Base-by-base conservation (phyloP, 2,797 vertebrate species). In the Bradypodion ventrale region DNA sequence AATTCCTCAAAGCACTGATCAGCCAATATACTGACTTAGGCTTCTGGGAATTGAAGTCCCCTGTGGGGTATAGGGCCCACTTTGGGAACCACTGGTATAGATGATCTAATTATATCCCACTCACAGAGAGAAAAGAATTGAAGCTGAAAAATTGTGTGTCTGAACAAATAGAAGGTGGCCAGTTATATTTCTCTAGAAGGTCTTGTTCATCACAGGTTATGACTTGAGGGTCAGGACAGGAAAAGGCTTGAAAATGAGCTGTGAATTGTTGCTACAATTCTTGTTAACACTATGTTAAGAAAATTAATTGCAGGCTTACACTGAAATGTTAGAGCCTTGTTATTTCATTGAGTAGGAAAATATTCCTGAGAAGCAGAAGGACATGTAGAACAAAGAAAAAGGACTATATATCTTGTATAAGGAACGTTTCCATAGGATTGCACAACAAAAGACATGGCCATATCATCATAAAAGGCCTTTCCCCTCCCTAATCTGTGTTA, bases 211-310 rank as follows among this genome's bases (percentile, higher is more conserved):
- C 16, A n/a, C 12, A 49, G 32, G 21, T 19, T 5, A 32, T 68
- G 21, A 68, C 35, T 83, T 32, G 70, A 44, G 40, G 85, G 65
- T 73, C 60, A 79, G 42, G 66, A 69, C 0, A 0, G 25, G 1
- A 74, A 83, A 59, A 60, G 2, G 72, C 35, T 27, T 70, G 40
- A 63, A 80, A 89, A 42, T 82, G 75, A 85, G 13, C 68, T 1
- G 1, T 44, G 15, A 80, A 70, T 91, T 91, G 62, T 82, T 86
- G 0, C 46, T 0, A 0, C 75, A 56, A 60, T 73, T 74, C 27
- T 19, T 80, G 29, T 46, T 75, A 25, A 29, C 87, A 73, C 1
- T 44, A 83, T 78, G 25, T 70, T 56, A 84, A 40, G 75, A 84
- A 85, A 84, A 19, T 32, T 68, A n/a, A 40, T 4, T 84, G 60